Base-by-base conservation (phyloP, 2,797 vertebrate species). In the Tauraco hartlaubi region DNA sequence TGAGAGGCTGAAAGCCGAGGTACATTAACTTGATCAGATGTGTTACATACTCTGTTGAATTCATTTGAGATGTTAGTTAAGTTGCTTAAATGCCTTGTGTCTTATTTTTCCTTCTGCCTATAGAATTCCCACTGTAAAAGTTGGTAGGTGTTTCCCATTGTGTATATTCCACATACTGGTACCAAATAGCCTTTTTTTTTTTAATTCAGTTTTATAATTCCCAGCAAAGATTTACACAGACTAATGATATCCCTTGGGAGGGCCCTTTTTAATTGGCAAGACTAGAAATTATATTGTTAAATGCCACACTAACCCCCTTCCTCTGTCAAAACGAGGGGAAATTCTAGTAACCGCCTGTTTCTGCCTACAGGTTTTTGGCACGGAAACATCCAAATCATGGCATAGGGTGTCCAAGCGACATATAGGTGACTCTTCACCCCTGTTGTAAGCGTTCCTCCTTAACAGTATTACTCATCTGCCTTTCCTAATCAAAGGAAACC, bases 191-290 rank as follows among this genome's bases (percentile, higher is more conserved):
- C 19, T 25, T 54, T 19, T 25, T n/a, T 68, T 15, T 12, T 58
- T 76, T 41, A 56, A 39, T 78, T 90, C 62, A 69, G 17, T 90
- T 95, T 93, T 91, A 49, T 82, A 92, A 84, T 95, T 94, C 82
- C 73, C 56, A 78, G 82, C 51, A 87, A 94, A 92, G 56, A 93
- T 88, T 92, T 94, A 76, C 76, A 29, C 80, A 85, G 84, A 46
- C 89, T 97, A 96, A 96, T 96, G 79, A 95, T 95, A 92, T 69
- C 96, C 84, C 91, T 87, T 46, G 96, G 79, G 96, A 95, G 55
- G 58, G 17, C 35, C 31, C 71, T 96, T 94, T 90, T 92, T 96
- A 97, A 96, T 96, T 97, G 92, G 76, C 84, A 92, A 68, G 90
- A 79, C 90, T 74, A 87, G 72, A 92, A 96, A 89, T 93, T 67